A percentile compares a stretch with the other conserved stretches of the same genome.
phyloP scores from a whole-genome alignment of 2,113 vertebrate species.

The Oceanites oceanicus region DNA sequence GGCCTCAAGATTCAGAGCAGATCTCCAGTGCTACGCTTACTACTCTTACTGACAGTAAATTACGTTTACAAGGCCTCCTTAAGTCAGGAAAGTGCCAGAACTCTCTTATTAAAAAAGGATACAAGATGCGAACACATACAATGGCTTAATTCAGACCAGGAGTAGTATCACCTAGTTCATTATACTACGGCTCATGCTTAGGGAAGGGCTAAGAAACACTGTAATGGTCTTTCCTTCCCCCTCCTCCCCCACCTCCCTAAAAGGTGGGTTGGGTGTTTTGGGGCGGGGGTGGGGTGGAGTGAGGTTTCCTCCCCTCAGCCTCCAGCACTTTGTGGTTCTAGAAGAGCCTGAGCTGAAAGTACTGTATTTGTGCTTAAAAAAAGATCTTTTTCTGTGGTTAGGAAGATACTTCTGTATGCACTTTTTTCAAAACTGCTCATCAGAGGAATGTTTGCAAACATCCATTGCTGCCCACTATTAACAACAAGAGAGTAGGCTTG shows the following conservation, averaged over 20 bases:
- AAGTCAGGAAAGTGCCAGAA: background rate
- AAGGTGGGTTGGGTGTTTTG: background rate
- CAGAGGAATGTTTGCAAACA: background rate
- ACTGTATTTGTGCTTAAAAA: background rate
- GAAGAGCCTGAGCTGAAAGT: background rate
- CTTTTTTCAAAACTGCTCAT: background rate
- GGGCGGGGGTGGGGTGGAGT: too few relatives aligned
- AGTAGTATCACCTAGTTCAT: background rate
- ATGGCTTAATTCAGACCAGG: background rate
- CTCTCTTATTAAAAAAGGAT: background rate
- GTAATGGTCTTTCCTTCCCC: background rate
- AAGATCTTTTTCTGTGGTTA: background rate
- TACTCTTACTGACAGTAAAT: background rate
- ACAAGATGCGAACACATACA: background rate
- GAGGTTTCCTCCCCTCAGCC: too few relatives aligned
- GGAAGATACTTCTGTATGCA: background rate
- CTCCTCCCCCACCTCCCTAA: rapidly evolving
- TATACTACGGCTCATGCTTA: background rate
- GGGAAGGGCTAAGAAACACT: background rate
- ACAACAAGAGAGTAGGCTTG: background rate
- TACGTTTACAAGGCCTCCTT: background rate
- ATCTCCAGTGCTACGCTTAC: background rate
- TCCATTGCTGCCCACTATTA: background rate
- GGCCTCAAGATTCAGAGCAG: background rate
- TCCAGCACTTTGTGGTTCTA: background rate